Evolutionary conservation across 2,888 invertebrate species (phyloP).

Genomic region (Epicampocera succincta): DNA sequence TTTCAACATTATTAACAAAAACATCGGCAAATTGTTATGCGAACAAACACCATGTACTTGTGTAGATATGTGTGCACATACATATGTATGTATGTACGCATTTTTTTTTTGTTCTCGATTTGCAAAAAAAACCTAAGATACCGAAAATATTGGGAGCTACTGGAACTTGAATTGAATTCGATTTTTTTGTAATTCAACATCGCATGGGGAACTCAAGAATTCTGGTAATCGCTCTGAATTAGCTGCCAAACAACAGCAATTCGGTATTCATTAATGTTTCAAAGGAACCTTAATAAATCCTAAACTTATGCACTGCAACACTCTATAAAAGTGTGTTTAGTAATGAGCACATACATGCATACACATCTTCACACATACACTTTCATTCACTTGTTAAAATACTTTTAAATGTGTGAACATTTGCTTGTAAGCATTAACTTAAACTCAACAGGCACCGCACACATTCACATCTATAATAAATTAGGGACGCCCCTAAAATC

Average conservation of each 20-base stretch:
- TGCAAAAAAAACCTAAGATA: no score
- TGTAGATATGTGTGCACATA: no score
- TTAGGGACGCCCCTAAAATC: no score
- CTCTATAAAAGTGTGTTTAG: background rate
- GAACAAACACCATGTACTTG: no score
- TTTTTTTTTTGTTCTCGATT: no score
- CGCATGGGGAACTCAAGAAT: constrained; percentile 5
- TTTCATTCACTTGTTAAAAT: background rate
- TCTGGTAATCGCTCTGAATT: background rate
- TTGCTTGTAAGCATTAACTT: constrained; percentile 16
- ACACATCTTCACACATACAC: no score
- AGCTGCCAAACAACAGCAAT: constrained; percentile 8
- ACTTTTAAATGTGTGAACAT: background rate
- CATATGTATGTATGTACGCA: no score
- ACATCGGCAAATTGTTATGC: no score
- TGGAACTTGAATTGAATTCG: no score
- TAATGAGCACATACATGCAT: background rate
- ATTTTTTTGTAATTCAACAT: background rate
- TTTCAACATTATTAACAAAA: no score
- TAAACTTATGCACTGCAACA: constrained; percentile 20
- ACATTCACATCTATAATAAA: constrained; percentile 25
- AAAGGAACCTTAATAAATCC: constrained; percentile 39
- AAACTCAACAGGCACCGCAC: constrained; percentile 54
- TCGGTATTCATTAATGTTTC: constrained; percentile 20
- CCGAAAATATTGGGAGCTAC: no score